Conservation (phyloP, 2,888 invertebrate species). For the Tholera decimalis region DNA sequence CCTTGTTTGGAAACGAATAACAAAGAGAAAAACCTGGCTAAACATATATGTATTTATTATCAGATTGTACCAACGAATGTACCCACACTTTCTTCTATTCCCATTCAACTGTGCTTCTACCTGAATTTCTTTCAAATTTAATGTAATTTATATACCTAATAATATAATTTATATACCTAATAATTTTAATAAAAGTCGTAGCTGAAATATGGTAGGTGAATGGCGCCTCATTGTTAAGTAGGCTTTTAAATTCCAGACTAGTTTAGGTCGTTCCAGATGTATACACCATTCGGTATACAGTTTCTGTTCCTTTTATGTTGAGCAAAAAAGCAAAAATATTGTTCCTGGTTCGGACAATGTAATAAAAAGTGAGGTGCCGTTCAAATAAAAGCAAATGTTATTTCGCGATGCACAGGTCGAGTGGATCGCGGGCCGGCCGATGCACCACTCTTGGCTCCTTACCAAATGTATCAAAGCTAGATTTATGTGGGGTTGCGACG, state of each 20-base stretch:
- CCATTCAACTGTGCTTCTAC: slow-evolving; percentile 16
- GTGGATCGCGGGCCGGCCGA: slow-evolving; percentile 69
- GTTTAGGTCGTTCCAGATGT: slow-evolving; percentile 47
- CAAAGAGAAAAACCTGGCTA: slow-evolving; percentile 35
- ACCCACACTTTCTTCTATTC: slow-evolving; percentile 32
- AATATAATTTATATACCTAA: no score
- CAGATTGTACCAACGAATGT: slow-evolving; percentile 24
- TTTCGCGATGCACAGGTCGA: slow-evolving; percentile 73
- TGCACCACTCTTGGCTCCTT: slow-evolving; percentile 85
- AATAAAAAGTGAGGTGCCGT: slow-evolving; percentile 63
- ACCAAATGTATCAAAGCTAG: slow-evolving; percentile 90
- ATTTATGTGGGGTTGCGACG: slow-evolving; percentile 88
- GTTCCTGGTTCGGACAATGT: slow-evolving; percentile 48
- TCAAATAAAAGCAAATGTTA: slow-evolving; percentile 76
- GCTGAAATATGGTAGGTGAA: slow-evolving; percentile 31
- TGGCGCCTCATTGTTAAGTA: slow-evolving; percentile 40
- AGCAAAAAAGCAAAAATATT: slow-evolving; percentile 43
- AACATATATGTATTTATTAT: slow-evolving; percentile 34
- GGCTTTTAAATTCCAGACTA: slow-evolving; percentile 48
- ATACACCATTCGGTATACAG: slow-evolving; percentile 49
- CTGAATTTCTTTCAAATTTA: slow-evolving; percentile 17
- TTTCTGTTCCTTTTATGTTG: slow-evolving; percentile 21
- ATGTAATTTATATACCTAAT: slow-evolving; percentile 27
- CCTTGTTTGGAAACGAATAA: slow-evolving; percentile 44
- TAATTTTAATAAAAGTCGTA: slow-evolving; percentile 40